Evolutionary conservation across 2,888 invertebrate species (phyloP), one percentile per base, ranked within the genome.

Genomic region (Cyclophora albipunctata): DNA sequence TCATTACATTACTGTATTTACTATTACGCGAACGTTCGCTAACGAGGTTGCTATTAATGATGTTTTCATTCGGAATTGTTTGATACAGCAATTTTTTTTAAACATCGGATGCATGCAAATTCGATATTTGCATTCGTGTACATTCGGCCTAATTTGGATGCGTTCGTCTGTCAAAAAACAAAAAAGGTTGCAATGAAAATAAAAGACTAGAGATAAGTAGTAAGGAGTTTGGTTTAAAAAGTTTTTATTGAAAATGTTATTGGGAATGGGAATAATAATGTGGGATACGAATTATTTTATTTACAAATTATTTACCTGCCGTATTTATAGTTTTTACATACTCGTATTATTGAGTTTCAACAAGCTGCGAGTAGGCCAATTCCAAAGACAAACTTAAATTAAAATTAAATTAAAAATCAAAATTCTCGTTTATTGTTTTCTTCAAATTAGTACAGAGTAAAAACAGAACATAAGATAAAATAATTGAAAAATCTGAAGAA

Each of bases 171-270:
- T 86, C 84, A 79, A 84, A 20, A 20, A 20, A 20, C 20, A 20
- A 20, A 82, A 81, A 81, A 82, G 75, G 84, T 84, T 86, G 85
- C 73, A 78, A 79, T 79, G 80, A 73, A 75, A 82, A 84, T 82
- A 84, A 86, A 86, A 82, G 85, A 84, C 83, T 84, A 84, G 83
- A 74, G 77, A 82, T 78, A 83, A 20, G 20, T 20, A 20, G 20
- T 20, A 20, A 20, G 20, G 20, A 20, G 20, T 20, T 20, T 20
- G 20, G 20, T 20, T 20, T 20, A 20, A 20, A 20, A 20, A 20
- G 20, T 20, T 20, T 20, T 20, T 20, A 20, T 20, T 20, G 20
- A 20, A 20, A 20, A 20, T 20, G 20, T 20, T 20, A 20, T 20
- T 20, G 20, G 20, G 20, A 20, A 20, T 20, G 20, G 20, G 20